phyloP scores from a whole-genome alignment of 1,140 invertebrate genomes.

The Drosophila paulistorum region DNA sequence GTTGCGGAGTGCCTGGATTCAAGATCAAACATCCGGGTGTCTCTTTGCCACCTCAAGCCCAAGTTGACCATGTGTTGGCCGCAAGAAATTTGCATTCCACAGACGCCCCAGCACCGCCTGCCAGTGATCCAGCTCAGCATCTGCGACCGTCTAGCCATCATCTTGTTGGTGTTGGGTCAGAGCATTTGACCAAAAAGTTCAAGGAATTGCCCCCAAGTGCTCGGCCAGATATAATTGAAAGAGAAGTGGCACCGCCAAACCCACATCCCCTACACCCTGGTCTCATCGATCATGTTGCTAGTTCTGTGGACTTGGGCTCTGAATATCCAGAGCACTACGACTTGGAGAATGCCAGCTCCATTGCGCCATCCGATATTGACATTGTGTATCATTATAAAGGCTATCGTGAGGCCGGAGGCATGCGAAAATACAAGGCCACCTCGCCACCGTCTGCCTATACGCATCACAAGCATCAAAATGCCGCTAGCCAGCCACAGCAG shows the following conservation, averaged over 20 bases:
- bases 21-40: conserved; percentile 88
- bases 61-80: conserved; percentile 85
- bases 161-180: conserved; percentile 90
- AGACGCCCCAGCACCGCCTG: conserved; percentile 79
- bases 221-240: conserved; percentile 95
- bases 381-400: conserved; percentile 98
- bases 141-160: conserved; percentile 83
- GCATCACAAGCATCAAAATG: conserved; percentile 90
- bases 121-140: conserved; percentile 32
- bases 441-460: conserved; percentile 88
- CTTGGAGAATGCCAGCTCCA: conserved; percentile 97
- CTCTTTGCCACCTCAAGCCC: conserved; percentile 84
- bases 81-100: conserved; percentile 79
- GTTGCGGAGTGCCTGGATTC: conserved; percentile 83
- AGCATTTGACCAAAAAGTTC: conserved; percentile 93
- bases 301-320: conserved; percentile 88
- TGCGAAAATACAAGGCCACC: conserved; percentile 92
- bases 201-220: conserved; percentile 89
- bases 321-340: conserved; percentile 98
- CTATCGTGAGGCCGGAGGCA: conserved; percentile 90
- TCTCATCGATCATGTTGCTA: conserved; percentile 85
- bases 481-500: conserved; percentile 85
- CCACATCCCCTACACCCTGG: conserved; percentile 86
- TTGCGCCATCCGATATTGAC: conserved; percentile 98
- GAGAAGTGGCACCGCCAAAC: conserved; percentile 90